A percentile compares a stretch with the other conserved stretches of the same genome.
These are phyloP conservation scores for Gerris buenoi DNA, from an alignment of 1,140 invertebrate genomes.

Conservation along the genomic window DNA sequence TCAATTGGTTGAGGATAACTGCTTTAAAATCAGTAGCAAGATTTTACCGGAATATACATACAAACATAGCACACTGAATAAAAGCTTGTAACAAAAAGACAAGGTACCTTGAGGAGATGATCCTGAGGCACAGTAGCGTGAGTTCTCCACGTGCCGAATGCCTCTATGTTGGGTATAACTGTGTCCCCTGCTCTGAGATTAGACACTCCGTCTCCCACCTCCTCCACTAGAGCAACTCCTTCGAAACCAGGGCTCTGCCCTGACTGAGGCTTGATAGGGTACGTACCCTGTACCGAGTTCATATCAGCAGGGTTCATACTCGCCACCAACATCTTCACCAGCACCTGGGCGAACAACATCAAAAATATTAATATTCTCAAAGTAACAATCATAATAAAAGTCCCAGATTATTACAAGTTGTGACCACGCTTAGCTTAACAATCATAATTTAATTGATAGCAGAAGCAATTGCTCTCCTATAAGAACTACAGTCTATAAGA, in stretches of 20 bases:
- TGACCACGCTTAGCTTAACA: too few relatives aligned
- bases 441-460: too few relatives aligned
- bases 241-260: slow-evolving; percentile 81
- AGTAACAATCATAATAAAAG: too few relatives aligned
- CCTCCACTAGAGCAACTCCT: slow-evolving; percentile 73
- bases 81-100: slow-evolving; percentile 4
- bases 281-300: slow-evolving; percentile 93
- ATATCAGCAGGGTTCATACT: slow-evolving; percentile 96
- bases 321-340: slow-evolving; percentile 76
- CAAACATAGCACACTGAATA: too few relatives aligned
- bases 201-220: slow-evolving; percentile 48
- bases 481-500: too few relatives aligned
- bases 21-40: too few relatives aligned
- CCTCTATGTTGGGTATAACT: slow-evolving; percentile 56
- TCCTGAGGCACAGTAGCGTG: slow-evolving; percentile 45
- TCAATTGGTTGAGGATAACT: too few relatives aligned
- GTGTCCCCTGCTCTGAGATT: slow-evolving; percentile 55
- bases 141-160: slow-evolving; percentile 76
- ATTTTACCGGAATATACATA: too few relatives aligned
- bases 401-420: too few relatives aligned
- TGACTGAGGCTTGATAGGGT: slow-evolving; percentile 72
- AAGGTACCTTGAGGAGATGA: slow-evolving; percentile 45
- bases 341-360: too few relatives aligned
- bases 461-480: too few relatives aligned
- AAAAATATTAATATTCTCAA: too few relatives aligned